Conservation (phyloP, 2,797 vertebrate genomes). For the Crocidura indochinensis region DNA sequence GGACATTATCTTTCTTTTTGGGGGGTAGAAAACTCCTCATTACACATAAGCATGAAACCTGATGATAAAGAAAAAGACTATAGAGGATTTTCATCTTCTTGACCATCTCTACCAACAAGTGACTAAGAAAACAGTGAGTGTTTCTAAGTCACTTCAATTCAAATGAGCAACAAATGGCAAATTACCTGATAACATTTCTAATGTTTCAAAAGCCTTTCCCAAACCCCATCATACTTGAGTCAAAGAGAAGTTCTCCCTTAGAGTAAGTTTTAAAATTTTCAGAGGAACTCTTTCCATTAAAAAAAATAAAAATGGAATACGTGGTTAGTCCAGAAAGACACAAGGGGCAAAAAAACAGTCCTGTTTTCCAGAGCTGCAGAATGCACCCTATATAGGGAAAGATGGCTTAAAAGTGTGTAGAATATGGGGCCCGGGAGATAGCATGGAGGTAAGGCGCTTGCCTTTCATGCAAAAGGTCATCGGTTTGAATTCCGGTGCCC, state of each 20-base stretch:
- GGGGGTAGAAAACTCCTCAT: background rate
- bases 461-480: too few relatives aligned
- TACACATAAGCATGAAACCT: background rate
- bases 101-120: background rate
- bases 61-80: background rate
- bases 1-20: background rate
- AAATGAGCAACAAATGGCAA: background rate
- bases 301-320: background rate
- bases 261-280: conserved; percentile 30
- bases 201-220: too few relatives aligned
- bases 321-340: background rate
- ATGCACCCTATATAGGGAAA: background rate
- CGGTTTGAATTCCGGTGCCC: too few relatives aligned
- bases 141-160: background rate
- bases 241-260: background rate
- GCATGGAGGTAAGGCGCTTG: too few relatives aligned
- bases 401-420: accelerated
- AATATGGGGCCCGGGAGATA: too few relatives aligned
- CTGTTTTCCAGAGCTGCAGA: background rate
- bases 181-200: background rate
- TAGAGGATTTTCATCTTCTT: background rate
- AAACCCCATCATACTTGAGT: background rate
- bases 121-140: background rate
- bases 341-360: background rate
- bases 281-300: conserved; percentile 2